Evolutionary conservation across 2,113 vertebrate genomes (phyloP), one percentile per base, ranked within the genome.

Genomic region (Rhodinocichla rosea): DNA sequence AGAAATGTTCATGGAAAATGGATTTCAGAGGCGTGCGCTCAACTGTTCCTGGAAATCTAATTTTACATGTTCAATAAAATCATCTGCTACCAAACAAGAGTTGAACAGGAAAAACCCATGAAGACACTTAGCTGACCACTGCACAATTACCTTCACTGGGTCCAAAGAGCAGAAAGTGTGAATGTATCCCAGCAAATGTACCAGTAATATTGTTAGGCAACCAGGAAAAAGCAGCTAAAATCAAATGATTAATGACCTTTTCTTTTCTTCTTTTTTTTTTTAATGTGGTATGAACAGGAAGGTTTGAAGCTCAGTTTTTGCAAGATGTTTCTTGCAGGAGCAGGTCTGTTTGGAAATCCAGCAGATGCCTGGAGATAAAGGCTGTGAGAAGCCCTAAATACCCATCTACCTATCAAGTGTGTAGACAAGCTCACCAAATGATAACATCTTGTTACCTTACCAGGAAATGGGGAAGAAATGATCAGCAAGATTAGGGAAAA

Each of bases 41-140:
- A 93, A 81, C 76, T 89, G 57, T 96, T 96, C 93, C 92, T 89
- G 90, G 95, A 96, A 97, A 84, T 89, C 88, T 94, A 95, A 94
- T 94, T 94, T 93, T 92, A 92, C 1, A 3, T 86, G 82, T 96
- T 87, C 90, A 89, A 60, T 83, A 93, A 81, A 93, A 90, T 85
- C 77, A 81, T 93, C 57, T 57, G 49, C 80, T 79, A 45, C 76
- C 49, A 40, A 71, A 75, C 44, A 90, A 88, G 60, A 42, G 32
- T 30, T 70, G 87, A 95, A 47, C 64, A 78, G 87, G 50, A 93
- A 93, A 83, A 83, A 73, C 59, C 21, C 70, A 86, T 2, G 21
- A 35, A 59, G 50, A 74, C 55, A 67, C 22, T 65, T 57, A 74
- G 73, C 71, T 89, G 74, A 77, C 45, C 78, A 24, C 33, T 94